Evolutionary conservation across 2,113 vertebrate genomes (phyloP), one percentile per base, ranked within the genome.

Genomic region (Sakesphorus luctuosus): DNA sequence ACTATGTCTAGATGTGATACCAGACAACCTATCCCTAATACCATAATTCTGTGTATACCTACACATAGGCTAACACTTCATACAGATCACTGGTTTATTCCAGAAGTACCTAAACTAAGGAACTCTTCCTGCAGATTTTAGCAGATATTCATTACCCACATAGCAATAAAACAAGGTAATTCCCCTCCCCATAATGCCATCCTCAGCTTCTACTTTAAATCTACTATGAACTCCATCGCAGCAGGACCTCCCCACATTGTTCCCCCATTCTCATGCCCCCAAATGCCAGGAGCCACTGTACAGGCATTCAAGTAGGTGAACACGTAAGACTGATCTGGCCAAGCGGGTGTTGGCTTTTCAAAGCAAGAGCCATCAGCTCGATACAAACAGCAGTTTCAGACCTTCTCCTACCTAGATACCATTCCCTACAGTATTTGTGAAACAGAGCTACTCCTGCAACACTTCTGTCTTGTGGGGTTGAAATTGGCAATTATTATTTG

Each of bases 241-340:
- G 49, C 18, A 93, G 40, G 26, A 52, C 10, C 18, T 44, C 5
- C 20, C 19, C 28, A 26, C 21, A 43, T 18, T 8, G 28, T 16
- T 84, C 55, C 11, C 56, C 53, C 55, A 11, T 10, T 18, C 23
- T 31, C 36, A n/a, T 4, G 31, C 2, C 8, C 35, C 3, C 36
- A 5, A 71, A 5, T n/a, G 23, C 56, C 0, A 33, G 46, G 13
- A 78, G 56, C n/a, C 35, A 35, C 18, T 26, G 0, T 10, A 77
- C 0, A 1, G 6, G 40, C 36, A 69, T 25, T 66, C 36, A 56
- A 13, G 16, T 3, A 74, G 0, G 1, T 38, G 36, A 85, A 62
- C 3, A 13, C 10, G 33, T n/a, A 56, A 85, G 38, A 62, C 9
- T 14, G 5, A 16, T 5, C 19, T 63, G 47, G 10, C 9, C 19